These are phyloP conservation scores for Dryococelus australis DNA, from an alignment of 2,888 invertebrate genomes.

Conservation along the genomic window DNA sequence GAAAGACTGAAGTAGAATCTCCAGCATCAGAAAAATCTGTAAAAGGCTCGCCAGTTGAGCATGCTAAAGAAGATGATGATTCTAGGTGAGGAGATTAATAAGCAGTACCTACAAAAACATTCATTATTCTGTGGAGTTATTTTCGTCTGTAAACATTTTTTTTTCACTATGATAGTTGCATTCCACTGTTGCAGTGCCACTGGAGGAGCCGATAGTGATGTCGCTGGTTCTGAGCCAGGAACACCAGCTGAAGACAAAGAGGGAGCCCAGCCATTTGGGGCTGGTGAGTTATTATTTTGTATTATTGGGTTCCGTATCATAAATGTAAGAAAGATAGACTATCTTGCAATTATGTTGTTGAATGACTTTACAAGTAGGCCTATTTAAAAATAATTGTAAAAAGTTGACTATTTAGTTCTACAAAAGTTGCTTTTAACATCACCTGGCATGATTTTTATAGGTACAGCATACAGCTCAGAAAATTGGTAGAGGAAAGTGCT, in stretches of 20 bases:
- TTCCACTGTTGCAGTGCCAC: constrained; percentile 73
- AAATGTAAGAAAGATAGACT: no score
- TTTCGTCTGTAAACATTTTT: not conserved
- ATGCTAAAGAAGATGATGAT: constrained; percentile 86
- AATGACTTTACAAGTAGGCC: no score
- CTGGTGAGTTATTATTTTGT: constrained; percentile 33
- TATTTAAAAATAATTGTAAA: no score
- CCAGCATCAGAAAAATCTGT: constrained; percentile 53
- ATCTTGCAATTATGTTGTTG: no score
- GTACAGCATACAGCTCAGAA: no score
- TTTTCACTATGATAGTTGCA: not conserved
- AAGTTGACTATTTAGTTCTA: no score
- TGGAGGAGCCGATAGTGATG: constrained; percentile 87
- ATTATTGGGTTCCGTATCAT: no score
- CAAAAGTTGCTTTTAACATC: no score
- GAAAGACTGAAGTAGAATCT: constrained; percentile 59
- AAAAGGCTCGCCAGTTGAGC: constrained; percentile 53
- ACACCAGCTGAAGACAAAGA: constrained; percentile 83
- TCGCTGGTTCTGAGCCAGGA: constrained; percentile 76
- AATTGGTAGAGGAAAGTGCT: no score
- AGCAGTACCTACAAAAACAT: not conserved
- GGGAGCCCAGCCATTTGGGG: constrained; percentile 61
- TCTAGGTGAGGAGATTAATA: constrained; percentile 68
- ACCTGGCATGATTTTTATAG: no score
- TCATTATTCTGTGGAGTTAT: no score